These are phyloP conservation scores for Acrocephalus kingi DNA, from an alignment of 2,113 vertebrate species.

Conservation along the genomic window DNA sequence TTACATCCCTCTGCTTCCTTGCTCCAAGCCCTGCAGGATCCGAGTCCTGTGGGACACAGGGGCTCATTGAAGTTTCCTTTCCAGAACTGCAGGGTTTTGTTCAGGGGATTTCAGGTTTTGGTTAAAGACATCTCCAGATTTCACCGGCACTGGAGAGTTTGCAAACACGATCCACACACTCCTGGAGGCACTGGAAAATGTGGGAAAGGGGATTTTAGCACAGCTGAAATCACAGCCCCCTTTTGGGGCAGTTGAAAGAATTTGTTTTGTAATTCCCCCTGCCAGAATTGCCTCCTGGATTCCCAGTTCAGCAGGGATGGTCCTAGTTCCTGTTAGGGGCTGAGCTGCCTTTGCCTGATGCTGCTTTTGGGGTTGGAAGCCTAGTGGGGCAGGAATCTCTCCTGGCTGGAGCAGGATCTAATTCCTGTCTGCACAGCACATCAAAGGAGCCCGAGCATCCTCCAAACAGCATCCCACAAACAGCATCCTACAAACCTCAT, in stretches of 20 bases:
- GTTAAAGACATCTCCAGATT: neutral
- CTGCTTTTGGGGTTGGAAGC: neutral
- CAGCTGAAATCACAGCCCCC: neutral
- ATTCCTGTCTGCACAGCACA: neutral
- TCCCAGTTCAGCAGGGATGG: neutral
- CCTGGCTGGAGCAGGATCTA: neutral
- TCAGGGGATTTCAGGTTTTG: neutral
- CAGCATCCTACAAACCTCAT: neutral
- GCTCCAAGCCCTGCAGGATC: neutral
- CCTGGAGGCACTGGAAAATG: neutral
- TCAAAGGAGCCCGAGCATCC: neutral
- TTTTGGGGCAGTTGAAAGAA: neutral
- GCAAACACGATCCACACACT: neutral
- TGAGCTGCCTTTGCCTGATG: neutral
- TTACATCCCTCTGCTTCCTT: neutral
- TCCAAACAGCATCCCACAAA: neutral
- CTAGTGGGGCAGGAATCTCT: neutral
- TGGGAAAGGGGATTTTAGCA: neutral
- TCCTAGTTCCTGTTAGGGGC: neutral
- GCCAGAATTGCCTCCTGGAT: neutral
- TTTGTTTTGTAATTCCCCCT: neutral
- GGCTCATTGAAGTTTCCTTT: neutral
- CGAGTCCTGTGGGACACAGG: neutral
- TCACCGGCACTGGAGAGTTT: neutral
- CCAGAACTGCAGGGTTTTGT: neutral